Evolutionary conservation across 2,888 invertebrate genomes (phyloP), one percentile per base, ranked within the genome.

Genomic region (Metellina segmentata): DNA sequence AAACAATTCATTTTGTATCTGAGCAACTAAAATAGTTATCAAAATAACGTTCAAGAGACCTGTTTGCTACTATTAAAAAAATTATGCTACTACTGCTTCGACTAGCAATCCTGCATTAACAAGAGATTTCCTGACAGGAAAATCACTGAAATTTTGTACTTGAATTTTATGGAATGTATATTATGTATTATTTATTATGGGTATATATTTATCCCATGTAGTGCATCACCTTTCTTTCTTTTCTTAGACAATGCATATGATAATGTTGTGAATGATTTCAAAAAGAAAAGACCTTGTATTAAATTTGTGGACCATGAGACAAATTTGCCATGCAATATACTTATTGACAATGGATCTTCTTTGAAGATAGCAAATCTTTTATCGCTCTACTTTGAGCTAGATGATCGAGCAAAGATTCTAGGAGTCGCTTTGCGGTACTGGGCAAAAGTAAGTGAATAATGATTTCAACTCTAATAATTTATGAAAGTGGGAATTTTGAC

Each of bases 401-500:
- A 94, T 93, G 91, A 94, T 7, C 94, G 95, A 69, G 94, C 94
- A n/a, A 88, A 93, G 19, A 93, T 94, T 9, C 93, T 95, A 53
- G 94, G 94, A 6, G 93, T 94, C 49, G 93, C 94, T 16, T 94
- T 95, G 61, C 93, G 95, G 49, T 94, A 95, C 86, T 95, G 95
- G 95, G 95, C 95, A 0, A 94, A 94, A 94, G 95, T 95, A 94
- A 90, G 94, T 78, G 4, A 34, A 72, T 49, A 20, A 72, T 61
- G 34, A 34, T 69, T 51, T 74, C 49, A 49, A 51, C 49, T 78
- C 11, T 78, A 16, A 69, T 69, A n/a, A n/a, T 69, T 13, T n/a
- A 69, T 16, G n/a, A 13, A n/a, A n/a, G 20, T 74, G 74, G 5
- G 13, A 74, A 11, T 19, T 13, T 69, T 16, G 13, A 69, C 13